phyloP scores from a whole-genome alignment of 2,113 vertebrate genomes.

The Petaurus breviceps region DNA sequence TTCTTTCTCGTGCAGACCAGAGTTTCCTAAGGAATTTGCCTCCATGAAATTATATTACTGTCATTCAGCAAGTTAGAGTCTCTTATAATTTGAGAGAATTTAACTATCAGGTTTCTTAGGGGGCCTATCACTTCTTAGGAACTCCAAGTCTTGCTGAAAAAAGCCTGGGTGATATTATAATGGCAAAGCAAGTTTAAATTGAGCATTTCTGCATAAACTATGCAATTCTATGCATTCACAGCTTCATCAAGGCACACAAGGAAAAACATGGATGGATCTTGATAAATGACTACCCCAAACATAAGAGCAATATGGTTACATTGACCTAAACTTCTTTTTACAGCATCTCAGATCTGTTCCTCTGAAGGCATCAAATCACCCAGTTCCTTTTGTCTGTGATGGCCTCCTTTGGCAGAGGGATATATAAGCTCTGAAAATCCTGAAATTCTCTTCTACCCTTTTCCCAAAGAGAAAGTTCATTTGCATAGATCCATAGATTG shows the following conservation, averaged over 20 bases:
- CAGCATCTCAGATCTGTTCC: neutral
- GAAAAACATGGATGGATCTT: neutral
- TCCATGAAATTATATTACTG: neutral
- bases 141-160: neutral
- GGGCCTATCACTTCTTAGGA: neutral
- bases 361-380: neutral
- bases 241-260: slow-evolving; percentile 25
- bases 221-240: neutral
- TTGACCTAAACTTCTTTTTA: slow-evolving; percentile 26
- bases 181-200: neutral
- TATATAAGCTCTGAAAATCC: neutral
- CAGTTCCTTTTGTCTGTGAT: neutral
- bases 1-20: neutral
- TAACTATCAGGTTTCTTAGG: neutral
- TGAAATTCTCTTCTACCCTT: neutral
- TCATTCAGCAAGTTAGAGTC: neutral
- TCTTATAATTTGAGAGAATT: neutral
- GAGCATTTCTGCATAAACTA: neutral
- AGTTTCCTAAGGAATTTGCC: neutral
- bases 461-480: neutral
- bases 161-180: neutral
- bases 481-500: neutral
- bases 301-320: slow-evolving; percentile 16
- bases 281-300: neutral
- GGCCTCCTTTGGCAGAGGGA: neutral